phyloP scores from a whole-genome alignment of 1,140 invertebrate genomes.

The Eueides isabella region DNA sequence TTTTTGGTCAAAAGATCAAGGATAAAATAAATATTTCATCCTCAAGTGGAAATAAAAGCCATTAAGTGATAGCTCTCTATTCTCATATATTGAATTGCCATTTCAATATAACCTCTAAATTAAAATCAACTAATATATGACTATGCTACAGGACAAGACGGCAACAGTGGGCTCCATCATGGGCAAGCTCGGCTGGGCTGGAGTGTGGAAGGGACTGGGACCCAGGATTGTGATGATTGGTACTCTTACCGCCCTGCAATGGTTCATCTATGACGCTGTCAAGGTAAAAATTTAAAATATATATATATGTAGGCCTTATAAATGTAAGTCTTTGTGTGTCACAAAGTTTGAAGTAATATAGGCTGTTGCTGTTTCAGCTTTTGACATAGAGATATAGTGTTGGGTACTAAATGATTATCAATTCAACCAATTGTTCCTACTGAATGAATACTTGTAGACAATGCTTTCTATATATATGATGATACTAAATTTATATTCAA shows the following conservation, averaged over 20 bases:
- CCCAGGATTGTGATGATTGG: conserved; percentile 99
- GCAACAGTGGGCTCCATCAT: conserved; percentile 77
- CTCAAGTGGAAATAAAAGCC: no score
- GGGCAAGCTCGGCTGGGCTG: conserved; percentile 84
- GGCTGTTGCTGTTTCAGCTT: neutral
- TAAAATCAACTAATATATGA: no score
- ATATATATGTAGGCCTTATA: no score
- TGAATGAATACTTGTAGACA: conserved; percentile 56
- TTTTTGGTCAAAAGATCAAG: no score
- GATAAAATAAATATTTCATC: no score
- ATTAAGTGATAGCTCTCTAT: no score
- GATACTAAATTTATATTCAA: neutral
- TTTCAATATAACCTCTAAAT: no score
- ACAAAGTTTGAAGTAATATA: neutral
- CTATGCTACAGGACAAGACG: conserved; percentile 67
- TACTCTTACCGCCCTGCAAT: conserved; percentile 98
- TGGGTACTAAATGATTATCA: conserved; percentile 56
- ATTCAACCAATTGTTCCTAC: conserved; percentile 73
- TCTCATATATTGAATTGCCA: no score
- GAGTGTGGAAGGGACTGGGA: conserved; percentile 97
- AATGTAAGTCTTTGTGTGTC: no score
- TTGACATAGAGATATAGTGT: neutral
- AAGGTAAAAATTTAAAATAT: conserved; percentile 84
- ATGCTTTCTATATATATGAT: neutral
- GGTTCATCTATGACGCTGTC: conserved; percentile 99